A percentile compares a stretch with the other conserved stretches of the same genome.
Evolutionary conservation across 2,797 vertebrate species (phyloP).

Genomic region (Sebastes matsubarae): DNA sequence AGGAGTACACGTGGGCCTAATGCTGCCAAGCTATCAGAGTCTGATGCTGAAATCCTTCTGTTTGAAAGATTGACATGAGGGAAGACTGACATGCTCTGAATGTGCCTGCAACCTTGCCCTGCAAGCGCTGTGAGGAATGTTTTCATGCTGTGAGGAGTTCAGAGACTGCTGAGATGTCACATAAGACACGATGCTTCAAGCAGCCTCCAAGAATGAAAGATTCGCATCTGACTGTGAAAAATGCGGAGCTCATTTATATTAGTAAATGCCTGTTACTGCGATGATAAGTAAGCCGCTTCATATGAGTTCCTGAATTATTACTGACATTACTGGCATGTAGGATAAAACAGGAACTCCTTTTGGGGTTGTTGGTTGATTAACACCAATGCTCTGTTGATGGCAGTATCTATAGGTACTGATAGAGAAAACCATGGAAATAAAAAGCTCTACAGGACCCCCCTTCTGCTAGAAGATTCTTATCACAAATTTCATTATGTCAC

Average conservation of each 20-base stretch:
- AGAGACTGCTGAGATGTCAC: slow-evolving; percentile 14
- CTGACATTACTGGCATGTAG: not conserved
- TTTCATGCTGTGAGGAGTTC: slow-evolving; percentile 17
- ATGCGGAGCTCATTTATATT: not conserved
- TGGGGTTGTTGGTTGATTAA: not conserved
- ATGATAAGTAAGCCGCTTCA: not conserved
- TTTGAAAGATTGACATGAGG: not conserved
- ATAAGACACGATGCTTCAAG: slow-evolving; percentile 34
- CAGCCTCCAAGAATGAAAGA: slow-evolving; percentile 21
- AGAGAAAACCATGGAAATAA: not conserved
- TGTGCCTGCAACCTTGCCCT: not conserved
- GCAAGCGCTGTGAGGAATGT: not conserved
- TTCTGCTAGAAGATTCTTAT: not conserved
- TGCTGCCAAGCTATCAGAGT: not conserved
- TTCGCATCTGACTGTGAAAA: slow-evolving; percentile 16
- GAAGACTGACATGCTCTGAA: not conserved
- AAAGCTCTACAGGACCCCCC: not conserved
- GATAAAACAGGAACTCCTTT: slow-evolving; percentile 4
- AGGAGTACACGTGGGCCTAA: not conserved
- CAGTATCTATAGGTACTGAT: not conserved
- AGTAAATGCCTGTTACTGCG: slow-evolving; percentile 11
- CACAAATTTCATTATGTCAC: slow-evolving; percentile 10
- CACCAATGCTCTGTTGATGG: not conserved
- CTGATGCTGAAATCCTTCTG: not conserved
- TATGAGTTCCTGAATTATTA: not conserved